Conservation (phyloP, 1,140 invertebrate genomes). For the Ooceraea biroi region DNA sequence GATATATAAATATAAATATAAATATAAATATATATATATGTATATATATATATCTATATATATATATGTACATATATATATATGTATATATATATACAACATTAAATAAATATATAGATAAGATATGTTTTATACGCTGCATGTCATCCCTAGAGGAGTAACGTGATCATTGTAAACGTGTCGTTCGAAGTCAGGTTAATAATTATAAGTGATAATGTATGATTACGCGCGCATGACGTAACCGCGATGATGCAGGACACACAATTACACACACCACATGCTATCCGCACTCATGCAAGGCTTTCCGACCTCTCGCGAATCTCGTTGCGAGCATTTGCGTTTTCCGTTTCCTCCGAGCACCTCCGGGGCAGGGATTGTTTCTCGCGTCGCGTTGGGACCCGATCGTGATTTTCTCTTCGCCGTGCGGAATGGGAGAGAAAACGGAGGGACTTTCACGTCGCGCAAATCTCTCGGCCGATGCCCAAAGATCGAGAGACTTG, state of each 20-base stretch:
- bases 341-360: not conserved
- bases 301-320: conserved; percentile 20
- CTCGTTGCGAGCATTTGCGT: conserved; percentile 12
- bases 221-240: conserved; percentile 69
- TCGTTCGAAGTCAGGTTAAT: conserved; percentile 78
- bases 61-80: no score
- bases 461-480: not conserved
- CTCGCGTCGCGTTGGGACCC: not conserved
- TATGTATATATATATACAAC: no score
- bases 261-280: conserved; percentile 2
- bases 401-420: not conserved
- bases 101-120: conserved; percentile 80
- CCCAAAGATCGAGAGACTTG: not conserved
- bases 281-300: conserved; percentile 23
- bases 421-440: not conserved
- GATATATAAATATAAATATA: conserved; percentile 65
- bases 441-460: not conserved
- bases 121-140: conserved; percentile 86
- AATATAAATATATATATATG: conserved; percentile 62
- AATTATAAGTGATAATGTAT: conserved; percentile 76
- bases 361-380: not conserved
- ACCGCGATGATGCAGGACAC: conserved; percentile 48
- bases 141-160: conserved; percentile 83
- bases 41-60: no score
- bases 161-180: conserved; percentile 81